Evolutionary conservation across 35 echinoderm and acorn worm species (phyloP), one percentile per base, ranked within the genome.

Genomic region (Apostichopus parvimensis): DNA sequence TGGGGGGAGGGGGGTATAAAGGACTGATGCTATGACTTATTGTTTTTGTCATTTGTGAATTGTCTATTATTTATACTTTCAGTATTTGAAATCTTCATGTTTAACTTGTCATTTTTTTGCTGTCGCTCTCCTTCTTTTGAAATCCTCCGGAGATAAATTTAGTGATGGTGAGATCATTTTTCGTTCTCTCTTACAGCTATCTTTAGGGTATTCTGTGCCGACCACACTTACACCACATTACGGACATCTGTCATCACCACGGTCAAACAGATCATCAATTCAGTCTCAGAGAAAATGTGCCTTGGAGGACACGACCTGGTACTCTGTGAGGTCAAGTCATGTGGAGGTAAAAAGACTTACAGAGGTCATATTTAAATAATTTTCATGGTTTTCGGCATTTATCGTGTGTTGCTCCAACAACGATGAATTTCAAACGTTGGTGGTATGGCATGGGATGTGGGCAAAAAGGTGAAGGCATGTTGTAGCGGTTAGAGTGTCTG

Each of bases 131-230:
- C 77, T 17, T 45, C 9, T 18, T 18, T 80, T 13, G 78, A 80
- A 13, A 10, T 45, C 34, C 34, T 45, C 34, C 0, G 34, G 15
- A 25, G 78, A 22, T 75, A 75, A 75, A 14, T 75, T 75, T 22
- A 45, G 77, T 78, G 20, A 78, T 78, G 77, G 77, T 22, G 77
- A 57, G n/a, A 8, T 75, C n/a, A 68, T 68, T 14, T 75, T 18
- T 7, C 17, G 17, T 75, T 75, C 77, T 54, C 25, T 11, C 20
- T 25, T 71, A 2, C 86, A 99, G 95, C 91, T 68, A 99, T 99
- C 61, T 98, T 98, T 79, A 96, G 95, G 85, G 97, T 99, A 26
- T 99, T 96, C 79, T 99, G 97, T 96, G 97, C 97, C 58, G 97
- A 99, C 81, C 97, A 99, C 84, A 99, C 97, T 34, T 99, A 99